Evolutionary conservation across 2,113 vertebrate genomes (phyloP).

Genomic region (Triplophysa siluroides): DNA sequence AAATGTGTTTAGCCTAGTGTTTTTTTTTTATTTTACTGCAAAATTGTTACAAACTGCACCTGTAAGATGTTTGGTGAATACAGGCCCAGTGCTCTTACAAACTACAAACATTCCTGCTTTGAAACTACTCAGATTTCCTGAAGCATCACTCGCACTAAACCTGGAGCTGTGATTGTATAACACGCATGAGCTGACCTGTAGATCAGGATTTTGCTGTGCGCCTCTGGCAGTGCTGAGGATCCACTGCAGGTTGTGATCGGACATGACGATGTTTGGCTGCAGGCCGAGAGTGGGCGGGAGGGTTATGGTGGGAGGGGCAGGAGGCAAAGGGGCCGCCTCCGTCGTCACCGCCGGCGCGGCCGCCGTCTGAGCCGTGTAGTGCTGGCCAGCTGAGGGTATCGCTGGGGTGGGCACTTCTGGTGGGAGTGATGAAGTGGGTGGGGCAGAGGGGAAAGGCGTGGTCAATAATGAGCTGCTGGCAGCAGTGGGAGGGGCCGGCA

Average conservation of each 20-base stretch:
- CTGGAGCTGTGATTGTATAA: too few species aligned
- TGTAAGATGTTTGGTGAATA: too few species aligned
- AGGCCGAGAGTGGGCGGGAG: conserved; percentile 73
- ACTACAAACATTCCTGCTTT: too few species aligned
- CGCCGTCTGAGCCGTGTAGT: conserved; percentile 75
- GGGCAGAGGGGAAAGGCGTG: conserved; percentile 72
- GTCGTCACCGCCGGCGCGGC: conserved; percentile 73
- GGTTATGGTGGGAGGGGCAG: conserved; percentile 81
- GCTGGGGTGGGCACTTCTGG: conserved; percentile 83
- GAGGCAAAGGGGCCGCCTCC: conserved; percentile 85
- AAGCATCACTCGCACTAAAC: too few species aligned
- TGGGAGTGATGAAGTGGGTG: conserved; percentile 77
- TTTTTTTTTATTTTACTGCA: too few species aligned
- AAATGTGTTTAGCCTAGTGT: too few species aligned
- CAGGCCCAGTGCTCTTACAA: too few species aligned
- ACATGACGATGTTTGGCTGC: conserved; percentile 92
- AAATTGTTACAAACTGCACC: too few species aligned
- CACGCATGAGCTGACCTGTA: conserved; percentile 71
- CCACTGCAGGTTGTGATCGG: conserved; percentile 97
- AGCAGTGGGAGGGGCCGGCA: conserved; percentile 66
- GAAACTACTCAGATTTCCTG: too few species aligned
- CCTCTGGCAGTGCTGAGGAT: conserved; percentile 91
- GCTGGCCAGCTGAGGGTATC: conserved; percentile 69
- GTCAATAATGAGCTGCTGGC: conserved; percentile 72
- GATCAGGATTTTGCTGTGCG: conserved; percentile 84